Evolutionary conservation across 23 tunicate species (phyloP).

Genomic region (Ascidia mentula): DNA sequence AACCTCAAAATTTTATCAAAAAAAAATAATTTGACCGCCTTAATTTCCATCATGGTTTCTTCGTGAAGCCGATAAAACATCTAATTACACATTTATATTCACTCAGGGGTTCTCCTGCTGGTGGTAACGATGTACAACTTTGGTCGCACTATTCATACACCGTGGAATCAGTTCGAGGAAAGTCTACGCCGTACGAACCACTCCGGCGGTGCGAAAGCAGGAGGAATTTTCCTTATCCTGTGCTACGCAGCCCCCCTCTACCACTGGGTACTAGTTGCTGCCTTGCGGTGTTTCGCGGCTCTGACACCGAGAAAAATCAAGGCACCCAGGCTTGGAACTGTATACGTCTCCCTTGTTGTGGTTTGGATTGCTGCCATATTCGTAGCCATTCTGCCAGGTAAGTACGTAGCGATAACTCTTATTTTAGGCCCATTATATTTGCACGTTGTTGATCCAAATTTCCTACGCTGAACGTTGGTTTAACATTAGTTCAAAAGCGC

Average conservation of each 20-base stretch:
- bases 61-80: no score
- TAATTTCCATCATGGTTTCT: no score
- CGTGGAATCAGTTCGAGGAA: background rate
- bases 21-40: no score
- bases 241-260: slow-evolving; percentile 1
- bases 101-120: background rate
- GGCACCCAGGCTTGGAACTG: background rate
- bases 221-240: background rate
- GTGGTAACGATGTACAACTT: background rate
- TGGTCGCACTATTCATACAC: background rate
- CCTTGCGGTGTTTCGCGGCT: background rate
- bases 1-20: no score
- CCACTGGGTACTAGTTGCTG: background rate
- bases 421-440: no score
- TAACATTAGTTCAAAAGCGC: no score
- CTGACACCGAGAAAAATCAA: background rate
- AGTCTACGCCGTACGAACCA: background rate
- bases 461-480: no score
- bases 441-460: no score
- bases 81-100: no score
- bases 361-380: slow-evolving; percentile 2
- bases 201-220: background rate
- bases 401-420: background rate
- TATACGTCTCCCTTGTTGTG: background rate
- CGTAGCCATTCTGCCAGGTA: background rate